phyloP scores from a whole-genome alignment of 2,888 invertebrate genomes.

The Philopedon plagiatum region DNA sequence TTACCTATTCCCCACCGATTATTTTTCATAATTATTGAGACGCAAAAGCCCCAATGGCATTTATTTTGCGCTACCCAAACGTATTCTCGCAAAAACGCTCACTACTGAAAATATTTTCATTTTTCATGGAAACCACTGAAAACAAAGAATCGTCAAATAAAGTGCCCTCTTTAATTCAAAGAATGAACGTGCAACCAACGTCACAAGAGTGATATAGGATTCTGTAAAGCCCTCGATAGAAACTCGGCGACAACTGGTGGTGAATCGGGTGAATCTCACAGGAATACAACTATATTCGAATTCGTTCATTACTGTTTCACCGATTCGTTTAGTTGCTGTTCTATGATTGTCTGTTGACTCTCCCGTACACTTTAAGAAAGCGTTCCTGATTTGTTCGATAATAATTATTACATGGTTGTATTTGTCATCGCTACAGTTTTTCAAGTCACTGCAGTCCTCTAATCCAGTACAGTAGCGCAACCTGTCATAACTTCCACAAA shows the following conservation, averaged over 20 bases:
- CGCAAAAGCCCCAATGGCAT: conserved; percentile 29
- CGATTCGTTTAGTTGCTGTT: too few species aligned
- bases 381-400: too few species aligned
- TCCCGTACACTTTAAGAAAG: too few species aligned
- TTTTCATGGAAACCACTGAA: not conserved
- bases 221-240: not conserved
- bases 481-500: not conserved
- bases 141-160: conserved; percentile 13
- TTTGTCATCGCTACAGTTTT: too few species aligned
- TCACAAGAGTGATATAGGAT: not conserved
- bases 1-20: conserved; percentile 42
- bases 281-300: too few species aligned
- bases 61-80: conserved; percentile 11
- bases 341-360: too few species aligned
- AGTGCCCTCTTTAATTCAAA: not conserved
- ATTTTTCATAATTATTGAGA: conserved; percentile 40
- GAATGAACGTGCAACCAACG: not conserved
- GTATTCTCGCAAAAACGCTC: not conserved
- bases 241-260: too few species aligned
- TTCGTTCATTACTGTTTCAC: too few species aligned
- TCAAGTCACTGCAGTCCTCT: too few species aligned
- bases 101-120: conserved; percentile 25
- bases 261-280: too few species aligned
- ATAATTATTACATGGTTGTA: too few species aligned
- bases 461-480: not conserved